Evolutionary conservation across 1,140 invertebrate genomes (phyloP).

Genomic region (Cydia amplana): DNA sequence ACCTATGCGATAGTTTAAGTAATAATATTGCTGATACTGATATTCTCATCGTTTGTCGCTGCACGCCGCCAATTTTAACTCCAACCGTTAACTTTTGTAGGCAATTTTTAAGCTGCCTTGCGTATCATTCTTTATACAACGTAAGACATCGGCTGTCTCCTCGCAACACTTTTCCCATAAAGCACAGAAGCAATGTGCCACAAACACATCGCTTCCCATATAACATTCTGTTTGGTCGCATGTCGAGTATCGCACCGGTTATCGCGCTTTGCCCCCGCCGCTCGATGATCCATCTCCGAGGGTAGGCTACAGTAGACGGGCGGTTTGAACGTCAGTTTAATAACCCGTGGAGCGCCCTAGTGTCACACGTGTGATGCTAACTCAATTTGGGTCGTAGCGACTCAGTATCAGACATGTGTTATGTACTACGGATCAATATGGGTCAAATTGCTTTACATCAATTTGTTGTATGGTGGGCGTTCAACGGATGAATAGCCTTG

Average conservation of each 20-base stretch:
- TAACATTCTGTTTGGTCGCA: slow-evolving; percentile 50
- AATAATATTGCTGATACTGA: no score
- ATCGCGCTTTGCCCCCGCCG: slow-evolving; percentile 68
- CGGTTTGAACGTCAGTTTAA: slow-evolving; percentile 36
- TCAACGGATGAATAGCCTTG: no score
- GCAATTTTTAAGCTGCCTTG: neutral
- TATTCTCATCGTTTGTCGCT: no score
- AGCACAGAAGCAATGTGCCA: slow-evolving; percentile 26
- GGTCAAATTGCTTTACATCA: no score
- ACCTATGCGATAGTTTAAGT: no score
- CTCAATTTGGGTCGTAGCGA: no score
- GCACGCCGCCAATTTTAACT: no score
- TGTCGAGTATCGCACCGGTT: slow-evolving; percentile 66
- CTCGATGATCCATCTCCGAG: slow-evolving; percentile 74
- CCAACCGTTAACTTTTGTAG: neutral
- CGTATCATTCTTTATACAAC: neutral
- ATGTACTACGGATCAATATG: no score
- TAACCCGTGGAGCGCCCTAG: no score
- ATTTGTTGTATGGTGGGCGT: no score
- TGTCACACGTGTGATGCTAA: no score
- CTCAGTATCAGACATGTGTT: no score
- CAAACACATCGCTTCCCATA: slow-evolving; percentile 33
- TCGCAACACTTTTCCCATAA: neutral
- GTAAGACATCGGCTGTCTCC: neutral
- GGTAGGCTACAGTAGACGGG: slow-evolving; percentile 47